Evolutionary conservation across 2,888 invertebrate species (phyloP), one percentile per base, ranked within the genome.

Genomic region (Pollenia griseotomentosa): DNA sequence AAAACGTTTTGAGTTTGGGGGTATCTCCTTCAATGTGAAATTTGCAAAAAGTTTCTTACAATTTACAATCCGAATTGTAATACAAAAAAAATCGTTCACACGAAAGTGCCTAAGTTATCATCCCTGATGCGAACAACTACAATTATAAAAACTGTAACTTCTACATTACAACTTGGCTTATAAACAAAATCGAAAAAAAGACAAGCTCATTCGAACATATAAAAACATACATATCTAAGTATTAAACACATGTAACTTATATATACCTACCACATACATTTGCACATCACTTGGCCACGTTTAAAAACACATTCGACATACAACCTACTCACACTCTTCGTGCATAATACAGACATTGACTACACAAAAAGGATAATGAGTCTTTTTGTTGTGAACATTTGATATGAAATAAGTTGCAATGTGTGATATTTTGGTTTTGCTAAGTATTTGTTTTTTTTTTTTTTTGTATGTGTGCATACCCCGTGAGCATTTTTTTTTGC

Each of bases 351-450:
- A 65, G 48, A 16, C 42, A 66, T 51, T 68, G 16, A 65, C 80
- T 65, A 66, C 65, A 71, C 71, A 81, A 85, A 75, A 83, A 66
- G 83, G 83, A 83, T 86, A 86, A 86, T 86, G 86, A 86, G 80
- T 86, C 79, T 80, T 80, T 80, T 86, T 86, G 86, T 83, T 80
- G 83, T 75, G 78, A 75, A 83, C 85, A 85, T 83, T 85, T 78
- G 78, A 75, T 82, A 57, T 82, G 61, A 73, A 79, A 81, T 83
- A 85, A 78, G 66, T 86, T 77, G 78, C 81, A 86, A 86, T 88
- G 88, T 86, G 85, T 78, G 83, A 78, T 85, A 83, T 83, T 78
- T 73, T 73, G 61, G 71, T 85, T 57, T 83, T 65, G 23, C 57
- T 65, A 79, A 75, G 79, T 73, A 55, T n/a, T n/a, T 42, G 63